Conservation (phyloP, 1,140 invertebrate genomes). For the Gryon sp. region DNA sequence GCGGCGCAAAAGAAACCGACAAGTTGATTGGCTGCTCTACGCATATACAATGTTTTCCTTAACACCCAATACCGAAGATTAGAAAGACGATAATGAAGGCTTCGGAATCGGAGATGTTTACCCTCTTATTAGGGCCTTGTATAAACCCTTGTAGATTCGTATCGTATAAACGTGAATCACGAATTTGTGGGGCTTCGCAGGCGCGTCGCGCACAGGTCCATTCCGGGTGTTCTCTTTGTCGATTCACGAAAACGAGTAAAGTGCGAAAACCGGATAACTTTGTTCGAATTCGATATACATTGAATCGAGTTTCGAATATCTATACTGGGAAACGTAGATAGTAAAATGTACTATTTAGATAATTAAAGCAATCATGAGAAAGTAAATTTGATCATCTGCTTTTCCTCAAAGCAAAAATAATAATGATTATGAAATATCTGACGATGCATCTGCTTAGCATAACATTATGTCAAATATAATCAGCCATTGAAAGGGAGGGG, state of each 20-base stretch:
- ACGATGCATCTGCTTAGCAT: conserved; percentile 54
- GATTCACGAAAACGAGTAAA: conserved; percentile 26
- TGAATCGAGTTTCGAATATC: too few species aligned
- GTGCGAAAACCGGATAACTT: conserved; percentile 43
- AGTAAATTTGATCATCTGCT: too few species aligned
- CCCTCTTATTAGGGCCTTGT: conserved; percentile 50
- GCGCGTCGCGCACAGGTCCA: background rate
- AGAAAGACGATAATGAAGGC: conserved; percentile 39
- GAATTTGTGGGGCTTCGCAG: conserved; percentile 20
- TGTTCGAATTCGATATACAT: conserved; percentile 21
- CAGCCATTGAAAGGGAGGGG: conserved; percentile 40
- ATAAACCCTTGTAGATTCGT: conserved; percentile 45
- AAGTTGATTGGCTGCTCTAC: conserved; percentile 11
- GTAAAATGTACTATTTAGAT: too few species aligned
- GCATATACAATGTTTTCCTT: conserved; percentile 42
- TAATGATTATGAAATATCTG: conserved; percentile 46
- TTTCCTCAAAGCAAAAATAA: too few species aligned
- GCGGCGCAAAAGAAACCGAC: too few species aligned
- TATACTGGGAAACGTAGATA: too few species aligned
- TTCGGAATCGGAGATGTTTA: conserved; percentile 42
- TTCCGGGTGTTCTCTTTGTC: conserved; percentile 21
- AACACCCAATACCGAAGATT: conserved; percentile 50
- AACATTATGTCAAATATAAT: conserved; percentile 40
- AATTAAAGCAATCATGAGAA: too few species aligned
- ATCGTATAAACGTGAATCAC: conserved; percentile 46